Evolutionary conservation across 2,113 vertebrate genomes (phyloP).

Genomic region (Neodontobutis hainanensis): DNA sequence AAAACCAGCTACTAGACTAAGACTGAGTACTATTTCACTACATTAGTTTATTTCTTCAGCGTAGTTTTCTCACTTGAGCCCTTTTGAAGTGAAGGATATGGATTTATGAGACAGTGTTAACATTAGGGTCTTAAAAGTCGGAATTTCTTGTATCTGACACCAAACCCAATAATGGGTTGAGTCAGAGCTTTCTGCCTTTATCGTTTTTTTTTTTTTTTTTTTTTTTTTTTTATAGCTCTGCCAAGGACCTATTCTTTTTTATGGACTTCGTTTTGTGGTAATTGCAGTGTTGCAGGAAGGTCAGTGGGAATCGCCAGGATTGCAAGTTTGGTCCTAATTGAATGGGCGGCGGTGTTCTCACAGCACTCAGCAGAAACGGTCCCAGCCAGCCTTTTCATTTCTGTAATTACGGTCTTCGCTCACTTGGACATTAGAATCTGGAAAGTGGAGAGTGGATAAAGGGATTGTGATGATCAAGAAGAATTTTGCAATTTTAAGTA

Average conservation of each 20-base stretch:
- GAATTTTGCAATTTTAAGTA: background rate
- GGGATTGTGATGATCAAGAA: slow-evolving; percentile 4
- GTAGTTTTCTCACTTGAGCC: no score
- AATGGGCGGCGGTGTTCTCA: slow-evolving; percentile 41
- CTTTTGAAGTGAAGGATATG: no score
- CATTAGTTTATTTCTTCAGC: no score
- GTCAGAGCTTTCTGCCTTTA: slow-evolving; percentile 46
- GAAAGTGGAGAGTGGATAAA: background rate
- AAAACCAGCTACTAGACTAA: no score
- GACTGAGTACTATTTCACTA: no score
- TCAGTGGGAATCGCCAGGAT: slow-evolving; percentile 56
- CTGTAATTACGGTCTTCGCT: slow-evolving; percentile 50
- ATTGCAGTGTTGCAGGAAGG: slow-evolving; percentile 63
- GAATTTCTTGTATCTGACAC: no score
- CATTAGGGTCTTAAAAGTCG: no score
- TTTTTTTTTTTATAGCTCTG: slow-evolving; percentile 23
- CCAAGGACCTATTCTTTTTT: slow-evolving; percentile 59
- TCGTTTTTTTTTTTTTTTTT: no score
- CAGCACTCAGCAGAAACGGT: slow-evolving; percentile 49
- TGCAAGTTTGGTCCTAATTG: slow-evolving; percentile 65
- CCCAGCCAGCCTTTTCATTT: slow-evolving; percentile 50
- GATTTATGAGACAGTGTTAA: no score
- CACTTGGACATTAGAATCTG: slow-evolving; percentile 16
- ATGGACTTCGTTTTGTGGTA: slow-evolving; percentile 49
- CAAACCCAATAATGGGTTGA: slow-evolving; percentile 17